phyloP scores from a whole-genome alignment of 2,888 invertebrate genomes.

The Mechanitis mazaeus region DNA sequence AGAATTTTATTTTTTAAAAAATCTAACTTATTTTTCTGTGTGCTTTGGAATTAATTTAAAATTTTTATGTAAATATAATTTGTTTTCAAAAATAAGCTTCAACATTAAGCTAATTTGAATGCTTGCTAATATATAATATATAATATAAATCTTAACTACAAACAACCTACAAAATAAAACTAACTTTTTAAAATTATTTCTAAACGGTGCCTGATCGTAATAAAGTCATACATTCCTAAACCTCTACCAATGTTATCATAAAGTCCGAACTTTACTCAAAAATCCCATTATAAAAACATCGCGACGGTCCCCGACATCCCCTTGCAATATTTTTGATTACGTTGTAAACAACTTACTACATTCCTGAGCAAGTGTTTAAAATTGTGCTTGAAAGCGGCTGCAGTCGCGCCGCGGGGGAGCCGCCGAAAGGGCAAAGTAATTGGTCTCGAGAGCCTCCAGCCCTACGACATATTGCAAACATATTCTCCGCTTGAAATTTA shows the following conservation, averaged over 20 bases:
- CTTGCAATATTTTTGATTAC: slow-evolving; percentile 47
- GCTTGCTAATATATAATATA: too few relatives aligned
- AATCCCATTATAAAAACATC: slow-evolving; percentile 45
- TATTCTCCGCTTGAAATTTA: slow-evolving; percentile 73
- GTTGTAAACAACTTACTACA: slow-evolving; percentile 65
- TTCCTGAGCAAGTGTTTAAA: slow-evolving; percentile 61
- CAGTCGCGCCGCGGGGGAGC: slow-evolving; percentile 34
- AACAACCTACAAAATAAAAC: too few relatives aligned
- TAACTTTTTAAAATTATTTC: not conserved
- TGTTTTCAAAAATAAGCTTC: too few relatives aligned
- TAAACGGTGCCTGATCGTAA: not conserved
- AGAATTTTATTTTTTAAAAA: too few relatives aligned
- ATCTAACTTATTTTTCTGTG: too few relatives aligned
- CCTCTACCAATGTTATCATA: slow-evolving; percentile 10
- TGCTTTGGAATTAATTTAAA: too few relatives aligned
- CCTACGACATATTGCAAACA: slow-evolving; percentile 69
- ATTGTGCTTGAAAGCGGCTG: slow-evolving; percentile 42
- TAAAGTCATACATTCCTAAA: slow-evolving; percentile 4
- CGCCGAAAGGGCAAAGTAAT: slow-evolving; percentile 50
- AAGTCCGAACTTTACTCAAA: slow-evolving; percentile 45
- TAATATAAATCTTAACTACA: too few relatives aligned
- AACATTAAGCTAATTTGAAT: too few relatives aligned
- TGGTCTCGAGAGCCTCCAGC: slow-evolving; percentile 40
- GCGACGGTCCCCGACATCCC: slow-evolving; percentile 33
- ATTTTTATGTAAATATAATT: too few relatives aligned